These are phyloP conservation scores for Ganaspis sp. DNA, from an alignment of 1,140 invertebrate genomes.

Conservation along the genomic window DNA sequence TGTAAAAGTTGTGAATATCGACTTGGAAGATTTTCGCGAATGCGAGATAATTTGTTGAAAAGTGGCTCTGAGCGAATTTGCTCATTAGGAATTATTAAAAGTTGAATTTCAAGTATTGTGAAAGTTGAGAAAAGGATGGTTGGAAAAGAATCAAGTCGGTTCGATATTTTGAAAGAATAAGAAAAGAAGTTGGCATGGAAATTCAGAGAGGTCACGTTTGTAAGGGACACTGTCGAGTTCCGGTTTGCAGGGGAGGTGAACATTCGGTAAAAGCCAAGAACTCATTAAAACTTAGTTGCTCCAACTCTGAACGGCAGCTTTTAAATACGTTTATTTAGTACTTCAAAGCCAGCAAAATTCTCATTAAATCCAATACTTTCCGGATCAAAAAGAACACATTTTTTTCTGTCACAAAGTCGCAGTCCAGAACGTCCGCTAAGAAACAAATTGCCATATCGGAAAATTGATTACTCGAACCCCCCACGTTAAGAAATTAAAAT, in stretches of 20 bases:
- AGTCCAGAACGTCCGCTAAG: not conserved
- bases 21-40: too few relatives aligned
- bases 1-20: too few relatives aligned
- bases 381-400: not conserved
- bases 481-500: not conserved
- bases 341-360: constrained; percentile 1
- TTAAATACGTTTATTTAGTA: constrained; percentile 13
- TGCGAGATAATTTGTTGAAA: too few relatives aligned
- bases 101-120: not conserved
- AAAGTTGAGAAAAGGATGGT: not conserved
- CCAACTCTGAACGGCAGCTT: not conserved
- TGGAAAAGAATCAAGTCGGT: constrained; percentile 1
- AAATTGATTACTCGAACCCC: not conserved
- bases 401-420: not conserved
- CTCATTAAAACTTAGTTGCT: constrained; percentile 12
- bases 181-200: constrained; percentile 5
- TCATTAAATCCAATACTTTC: not conserved
- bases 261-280: constrained; percentile 28
- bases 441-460: not conserved
- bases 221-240: constrained; percentile 37
- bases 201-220: constrained; percentile 5
- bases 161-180: not conserved
- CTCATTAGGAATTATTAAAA: not conserved
- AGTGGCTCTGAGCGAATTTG: not conserved
- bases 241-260: constrained; percentile 35